phyloP scores from a whole-genome alignment of 1,140 invertebrate genomes.

The Hormaphis cornu region DNA sequence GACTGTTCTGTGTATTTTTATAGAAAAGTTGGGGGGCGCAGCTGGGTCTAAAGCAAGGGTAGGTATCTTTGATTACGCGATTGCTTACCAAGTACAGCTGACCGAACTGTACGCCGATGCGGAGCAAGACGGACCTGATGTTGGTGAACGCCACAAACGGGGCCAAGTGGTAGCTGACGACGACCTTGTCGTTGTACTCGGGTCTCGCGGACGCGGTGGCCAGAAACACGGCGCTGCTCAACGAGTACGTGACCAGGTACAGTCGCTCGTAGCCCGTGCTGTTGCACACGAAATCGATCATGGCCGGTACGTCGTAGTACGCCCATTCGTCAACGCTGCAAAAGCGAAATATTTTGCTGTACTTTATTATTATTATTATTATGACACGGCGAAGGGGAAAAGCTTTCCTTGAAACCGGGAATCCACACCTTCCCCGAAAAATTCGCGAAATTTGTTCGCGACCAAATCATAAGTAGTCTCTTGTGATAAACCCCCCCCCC shows the following conservation, averaged over 20 bases:
- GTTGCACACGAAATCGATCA: conserved; percentile 51
- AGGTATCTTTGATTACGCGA: too few relatives aligned
- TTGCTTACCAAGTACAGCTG: neutral
- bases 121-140: neutral
- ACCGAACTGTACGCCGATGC: neutral
- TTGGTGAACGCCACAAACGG: conserved; percentile 38
- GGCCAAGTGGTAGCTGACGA: conserved; percentile 42
- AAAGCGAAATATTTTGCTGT: too few relatives aligned
- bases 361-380: too few relatives aligned
- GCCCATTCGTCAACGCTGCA: conserved; percentile 54
- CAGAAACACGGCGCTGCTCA: conserved; percentile 49
- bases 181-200: conserved; percentile 47
- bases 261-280: conserved; percentile 45
- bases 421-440: too few relatives aligned
- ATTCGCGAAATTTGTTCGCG: too few relatives aligned
- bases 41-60: too few relatives aligned
- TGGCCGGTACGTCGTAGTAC: conserved; percentile 51
- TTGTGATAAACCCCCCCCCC: too few relatives aligned
- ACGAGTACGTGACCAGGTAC: conserved; percentile 51
- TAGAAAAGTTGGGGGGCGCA: too few relatives aligned
- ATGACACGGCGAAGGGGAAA: too few relatives aligned
- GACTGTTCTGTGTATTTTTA: too few relatives aligned
- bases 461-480: too few relatives aligned
- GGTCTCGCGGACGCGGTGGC: conserved; percentile 45
- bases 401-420: too few relatives aligned